Base-by-base conservation (phyloP, 2,113 vertebrate genomes). In the Sturnus vulgaris region DNA sequence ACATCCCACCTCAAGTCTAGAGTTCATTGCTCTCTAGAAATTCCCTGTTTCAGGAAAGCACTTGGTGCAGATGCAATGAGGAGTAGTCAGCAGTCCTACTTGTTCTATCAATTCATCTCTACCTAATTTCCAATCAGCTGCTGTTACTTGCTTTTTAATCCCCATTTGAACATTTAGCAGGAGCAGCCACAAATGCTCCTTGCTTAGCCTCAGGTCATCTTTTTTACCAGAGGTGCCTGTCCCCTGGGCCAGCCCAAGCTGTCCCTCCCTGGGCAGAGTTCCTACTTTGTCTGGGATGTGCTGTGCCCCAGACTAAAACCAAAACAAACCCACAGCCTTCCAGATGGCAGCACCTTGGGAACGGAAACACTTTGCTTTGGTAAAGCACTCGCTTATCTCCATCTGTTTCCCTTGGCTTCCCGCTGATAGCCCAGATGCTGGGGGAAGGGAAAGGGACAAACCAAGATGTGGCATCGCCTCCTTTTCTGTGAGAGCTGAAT, bases 361-460 rank as follows among this genome's bases (percentile, higher is more conserved):
- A 95, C 33, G 60, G 88, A 97, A 96, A 44, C 40, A 4, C 44
- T 95, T 95, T 94, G 91, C 88, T 92, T 88, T 44, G 69, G 69
- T 81, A 66, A 93, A 93, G 68, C 19, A 2, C 88, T 91, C 0
- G 3, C 94, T 95, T 95, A 94, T 90, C 94, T 94, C 95, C 92
- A 88, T 93, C 95, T 94, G 92, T 93, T 97, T 97, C 88, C 94
- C 42, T 52, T 7, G 4, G 64, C 85, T 95, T 94, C 91, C 92
- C 1, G 3, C 76, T 88, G 80, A 50, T 88, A 92, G 55, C 55
- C 25, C 68, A 77, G 55, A 69, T 82, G 91, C 55, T 63, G 63
- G 71, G 80, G 80, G 86, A 85, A 84, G 79, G 44, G 53, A 73
- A 59, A 50, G 42, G 82, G 47, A 73, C 47, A 68, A 68, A 47